Conservation (phyloP, 2,888 invertebrate genomes). For the Neelides folsomi region DNA sequence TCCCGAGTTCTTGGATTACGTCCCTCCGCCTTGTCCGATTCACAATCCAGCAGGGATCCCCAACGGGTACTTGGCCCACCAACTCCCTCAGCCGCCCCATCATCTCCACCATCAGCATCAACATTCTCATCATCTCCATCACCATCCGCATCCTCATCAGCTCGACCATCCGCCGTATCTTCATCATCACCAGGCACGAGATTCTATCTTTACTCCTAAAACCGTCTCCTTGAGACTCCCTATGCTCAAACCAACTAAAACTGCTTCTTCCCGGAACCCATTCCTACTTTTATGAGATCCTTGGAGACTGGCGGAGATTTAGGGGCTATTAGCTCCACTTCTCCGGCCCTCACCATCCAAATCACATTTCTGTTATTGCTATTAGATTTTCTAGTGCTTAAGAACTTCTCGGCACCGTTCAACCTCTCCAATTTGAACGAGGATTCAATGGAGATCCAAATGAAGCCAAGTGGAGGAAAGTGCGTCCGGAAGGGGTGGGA, state of each 20-base stretch:
- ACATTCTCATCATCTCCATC: constrained; percentile 22
- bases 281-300: too few relatives aligned
- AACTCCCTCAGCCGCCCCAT: constrained; percentile 25
- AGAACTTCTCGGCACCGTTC: too few relatives aligned
- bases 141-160: constrained; percentile 28
- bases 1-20: constrained; percentile 33
- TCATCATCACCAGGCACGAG: constrained; percentile 24
- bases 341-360: too few relatives aligned
- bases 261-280: too few relatives aligned
- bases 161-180: not conserved
- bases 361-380: too few relatives aligned
- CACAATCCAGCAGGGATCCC: constrained; percentile 33
- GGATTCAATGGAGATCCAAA: too few relatives aligned
- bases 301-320: too few relatives aligned
- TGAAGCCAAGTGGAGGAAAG: too few relatives aligned
- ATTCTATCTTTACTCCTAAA: constrained; percentile 2
- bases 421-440: too few relatives aligned
- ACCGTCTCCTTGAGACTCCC: not conserved
- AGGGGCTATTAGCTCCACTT: too few relatives aligned
- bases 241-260: not conserved
- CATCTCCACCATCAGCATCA: constrained; percentile 28
- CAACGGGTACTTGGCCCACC: constrained; percentile 32
- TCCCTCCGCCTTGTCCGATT: constrained; percentile 34
- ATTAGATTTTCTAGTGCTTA: too few relatives aligned
- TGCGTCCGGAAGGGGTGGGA: too few relatives aligned